A percentile compares a stretch with the other conserved stretches of the same genome.
Evolutionary conservation across 1,140 invertebrate species (phyloP).

Genomic region (Platorchestia sp.): DNA sequence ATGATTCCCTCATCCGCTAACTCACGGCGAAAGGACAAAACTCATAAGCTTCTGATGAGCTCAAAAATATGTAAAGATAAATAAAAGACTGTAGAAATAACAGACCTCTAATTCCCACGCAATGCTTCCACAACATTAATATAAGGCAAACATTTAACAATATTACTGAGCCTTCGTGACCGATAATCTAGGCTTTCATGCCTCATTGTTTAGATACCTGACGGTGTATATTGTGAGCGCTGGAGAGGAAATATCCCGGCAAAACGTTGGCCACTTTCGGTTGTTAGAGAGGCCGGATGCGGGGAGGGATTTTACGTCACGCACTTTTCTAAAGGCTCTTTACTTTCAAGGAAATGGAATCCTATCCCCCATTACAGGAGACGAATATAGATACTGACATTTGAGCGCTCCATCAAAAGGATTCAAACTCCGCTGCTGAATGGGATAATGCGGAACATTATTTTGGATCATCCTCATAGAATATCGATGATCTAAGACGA

Average conservation of each 20-base stretch:
- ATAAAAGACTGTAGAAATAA: neutral
- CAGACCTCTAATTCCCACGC: neutral
- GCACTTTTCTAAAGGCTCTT: slow-evolving; percentile 16
- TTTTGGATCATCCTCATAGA: neutral
- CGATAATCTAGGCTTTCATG: slow-evolving; percentile 6
- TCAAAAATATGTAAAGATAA: neutral
- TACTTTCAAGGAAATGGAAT: slow-evolving; percentile 25
- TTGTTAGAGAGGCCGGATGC: slow-evolving; percentile 27
- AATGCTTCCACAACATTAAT: neutral
- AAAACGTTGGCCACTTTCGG: slow-evolving; percentile 12
- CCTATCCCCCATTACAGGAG: slow-evolving; percentile 19
- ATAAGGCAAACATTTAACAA: neutral
- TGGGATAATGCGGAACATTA: neutral
- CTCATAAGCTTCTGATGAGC: neutral
- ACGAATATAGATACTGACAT: slow-evolving; percentile 49
- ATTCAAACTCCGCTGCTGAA: neutral
- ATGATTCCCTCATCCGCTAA: too few species aligned
- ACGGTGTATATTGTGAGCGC: neutral
- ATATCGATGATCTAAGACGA: neutral
- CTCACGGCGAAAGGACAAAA: too few species aligned
- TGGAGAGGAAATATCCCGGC: neutral
- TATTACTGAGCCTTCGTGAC: neutral
- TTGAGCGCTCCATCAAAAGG: slow-evolving; percentile 6
- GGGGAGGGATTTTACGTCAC: neutral
- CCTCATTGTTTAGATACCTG: slow-evolving; percentile 11